A percentile compares a stretch with the other conserved stretches of the same genome.
These are phyloP conservation scores for Antechinus flavipes DNA, from an alignment of 2,113 vertebrate genomes.

Conservation along the genomic window DNA sequence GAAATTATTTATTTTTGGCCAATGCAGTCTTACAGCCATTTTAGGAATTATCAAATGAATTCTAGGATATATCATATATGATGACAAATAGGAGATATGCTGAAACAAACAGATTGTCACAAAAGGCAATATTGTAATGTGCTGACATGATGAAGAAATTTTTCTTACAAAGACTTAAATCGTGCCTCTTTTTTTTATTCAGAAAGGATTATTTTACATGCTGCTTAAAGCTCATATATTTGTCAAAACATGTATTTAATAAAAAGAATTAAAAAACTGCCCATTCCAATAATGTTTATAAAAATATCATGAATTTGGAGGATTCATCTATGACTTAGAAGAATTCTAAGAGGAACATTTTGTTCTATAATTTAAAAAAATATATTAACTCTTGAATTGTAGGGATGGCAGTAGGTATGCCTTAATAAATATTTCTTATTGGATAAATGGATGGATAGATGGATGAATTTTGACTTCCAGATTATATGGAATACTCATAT, in stretches of 20 bases:
- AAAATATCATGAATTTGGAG: background rate
- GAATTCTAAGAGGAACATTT: background rate
- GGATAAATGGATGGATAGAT: background rate
- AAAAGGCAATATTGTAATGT: background rate
- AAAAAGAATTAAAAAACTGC: background rate
- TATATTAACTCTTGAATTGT: background rate
- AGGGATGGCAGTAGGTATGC: background rate
- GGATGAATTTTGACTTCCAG: background rate
- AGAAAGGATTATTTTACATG: background rate
- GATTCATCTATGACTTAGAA: background rate
- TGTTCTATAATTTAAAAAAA: background rate
- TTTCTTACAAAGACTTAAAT: background rate
- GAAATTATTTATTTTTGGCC: background rate
- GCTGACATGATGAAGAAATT: background rate
- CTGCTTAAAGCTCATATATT: background rate
- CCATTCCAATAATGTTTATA: background rate
- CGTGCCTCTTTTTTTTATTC: background rate
- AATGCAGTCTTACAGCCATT: conserved; percentile 7
- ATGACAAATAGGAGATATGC: too few relatives aligned
- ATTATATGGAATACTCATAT: too few relatives aligned
- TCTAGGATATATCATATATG: background rate
- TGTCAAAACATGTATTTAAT: background rate
- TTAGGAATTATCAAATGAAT: conserved; percentile 14
- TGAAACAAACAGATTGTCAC: background rate
- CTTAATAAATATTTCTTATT: background rate